These are phyloP conservation scores for Pristionchus entomophagus DNA, from an alignment of 2,888 invertebrate species.

Conservation along the genomic window DNA sequence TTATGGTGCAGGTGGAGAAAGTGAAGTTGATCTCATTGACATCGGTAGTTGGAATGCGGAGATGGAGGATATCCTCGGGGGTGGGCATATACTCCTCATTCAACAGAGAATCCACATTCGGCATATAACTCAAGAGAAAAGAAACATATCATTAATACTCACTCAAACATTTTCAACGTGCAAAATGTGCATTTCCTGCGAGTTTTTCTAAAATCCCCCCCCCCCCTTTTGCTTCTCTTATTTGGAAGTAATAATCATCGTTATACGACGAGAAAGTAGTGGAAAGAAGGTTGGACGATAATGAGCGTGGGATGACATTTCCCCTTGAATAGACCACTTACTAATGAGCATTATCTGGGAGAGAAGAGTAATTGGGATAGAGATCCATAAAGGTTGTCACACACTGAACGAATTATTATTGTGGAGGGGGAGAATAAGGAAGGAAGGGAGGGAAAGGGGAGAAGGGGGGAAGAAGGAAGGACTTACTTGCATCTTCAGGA, in stretches of 20 bases:
- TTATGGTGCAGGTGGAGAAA: conserved; percentile 52
- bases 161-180: too few relatives aligned
- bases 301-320: background rate
- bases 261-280: too few relatives aligned
- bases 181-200: too few relatives aligned
- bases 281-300: too few relatives aligned
- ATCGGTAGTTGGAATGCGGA: conserved; percentile 54
- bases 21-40: conserved; percentile 59
- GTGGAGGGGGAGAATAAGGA: background rate
- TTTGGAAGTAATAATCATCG: too few relatives aligned
- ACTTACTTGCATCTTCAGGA: conserved; percentile 11
- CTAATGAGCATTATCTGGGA: conserved; percentile 59
- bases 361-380: conserved; percentile 50
- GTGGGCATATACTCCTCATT: conserved; percentile 52
- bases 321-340: conserved; percentile 27
- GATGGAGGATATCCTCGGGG: conserved; percentile 54
- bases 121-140: conserved; percentile 58
- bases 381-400: background rate
- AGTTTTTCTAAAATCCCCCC: too few relatives aligned
- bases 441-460: too few relatives aligned
- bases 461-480: background rate
- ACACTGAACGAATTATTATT: conserved; percentile 25
- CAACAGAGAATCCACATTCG: conserved; percentile 52
- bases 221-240: too few relatives aligned
- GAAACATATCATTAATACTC: too few relatives aligned